These are phyloP conservation scores for Gavia stellata DNA, from an alignment of 2,113 vertebrate species.

Conservation along the genomic window DNA sequence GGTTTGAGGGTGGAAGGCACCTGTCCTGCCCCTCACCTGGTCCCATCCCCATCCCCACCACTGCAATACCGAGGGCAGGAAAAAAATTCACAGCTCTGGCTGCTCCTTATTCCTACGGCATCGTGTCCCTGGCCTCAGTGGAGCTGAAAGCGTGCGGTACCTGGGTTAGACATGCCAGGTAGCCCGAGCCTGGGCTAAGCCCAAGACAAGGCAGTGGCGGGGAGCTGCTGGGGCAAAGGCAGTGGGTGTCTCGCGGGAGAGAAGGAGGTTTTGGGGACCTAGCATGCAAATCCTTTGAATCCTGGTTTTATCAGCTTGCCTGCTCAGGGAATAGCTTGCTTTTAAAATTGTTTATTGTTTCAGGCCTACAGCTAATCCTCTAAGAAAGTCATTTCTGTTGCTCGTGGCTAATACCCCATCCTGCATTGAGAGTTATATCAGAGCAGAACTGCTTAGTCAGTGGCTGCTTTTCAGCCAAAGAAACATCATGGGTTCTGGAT, in stretches of 20 bases:
- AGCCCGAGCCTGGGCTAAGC: background rate
- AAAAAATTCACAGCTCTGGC: background rate
- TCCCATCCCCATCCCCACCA: background rate
- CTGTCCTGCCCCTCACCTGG: background rate
- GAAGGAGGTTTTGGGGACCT: background rate
- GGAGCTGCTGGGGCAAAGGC: background rate
- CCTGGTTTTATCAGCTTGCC: background rate
- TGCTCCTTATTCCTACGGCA: background rate
- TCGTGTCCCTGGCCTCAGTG: background rate
- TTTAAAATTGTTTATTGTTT: slow-evolving; percentile 45
- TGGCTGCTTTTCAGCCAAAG: slow-evolving; percentile 14
- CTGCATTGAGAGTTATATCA: background rate
- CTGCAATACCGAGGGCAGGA: background rate
- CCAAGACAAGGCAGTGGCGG: fast-evolving
- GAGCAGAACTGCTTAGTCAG: slow-evolving; percentile 30
- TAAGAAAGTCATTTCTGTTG: slow-evolving; percentile 34
- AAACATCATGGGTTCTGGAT: slow-evolving; percentile 8
- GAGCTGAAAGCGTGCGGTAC: fast-evolving
- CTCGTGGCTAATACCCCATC: background rate
- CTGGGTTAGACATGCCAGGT: background rate
- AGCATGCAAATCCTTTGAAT: background rate
- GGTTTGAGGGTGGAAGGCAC: background rate
- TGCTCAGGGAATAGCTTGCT: background rate
- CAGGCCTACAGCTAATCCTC: slow-evolving; percentile 18
- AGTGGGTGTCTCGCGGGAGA: fast-evolving